Evolutionary conservation across 64 coral and sea anemone species (phyloP), one percentile per base, ranked within the genome.

Genomic region (Orbicella faveolata): DNA sequence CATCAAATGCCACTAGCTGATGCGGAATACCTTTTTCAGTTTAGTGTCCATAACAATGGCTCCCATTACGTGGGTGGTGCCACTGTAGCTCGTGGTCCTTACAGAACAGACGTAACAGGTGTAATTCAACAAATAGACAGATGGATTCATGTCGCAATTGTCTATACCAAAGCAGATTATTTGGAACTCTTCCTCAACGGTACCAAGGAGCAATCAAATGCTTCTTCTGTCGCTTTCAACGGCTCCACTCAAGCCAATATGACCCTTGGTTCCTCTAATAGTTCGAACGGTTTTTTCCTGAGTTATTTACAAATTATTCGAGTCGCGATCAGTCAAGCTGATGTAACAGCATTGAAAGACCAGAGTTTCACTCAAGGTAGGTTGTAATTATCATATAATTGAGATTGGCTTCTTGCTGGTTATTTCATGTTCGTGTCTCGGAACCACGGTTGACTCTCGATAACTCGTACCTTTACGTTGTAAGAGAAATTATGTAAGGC

Each of bases 291-390:
- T 44, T 44, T 77, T 44, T 77, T 44, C 36, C 37, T 48, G 34
- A 77, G 36, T 21, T 77, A 77, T 48, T 39, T 77, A 48, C 39
- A 77, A 39, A 30, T 77, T 9, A 41, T 77, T 77, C 0, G 51
- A 39, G 14, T 41, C 39, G 75, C 75, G 11, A 41, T 74, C 65
- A 68, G 19, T 9, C 39, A 77, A 77, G 75, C 36, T 77, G 75
- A 77, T 20, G 36, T 77, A 36, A 77, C 16, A 7, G 34, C 2
- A 48, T 77, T 77, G 51, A 39, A 77, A 19, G 75, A 77, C 35
- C 35, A 77, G 34, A 77, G 75, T 20, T 77, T 77, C 15, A 39
- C 37, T 77, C 75, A 77, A 77, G 75, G 75, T 77, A 75, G 73
- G 73, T 17, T 75, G 30, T 75, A 20, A 68, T 68, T 68, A 68